These are phyloP conservation scores for Epinephelus awoara DNA, from an alignment of 2,797 vertebrate genomes.

Conservation along the genomic window DNA sequence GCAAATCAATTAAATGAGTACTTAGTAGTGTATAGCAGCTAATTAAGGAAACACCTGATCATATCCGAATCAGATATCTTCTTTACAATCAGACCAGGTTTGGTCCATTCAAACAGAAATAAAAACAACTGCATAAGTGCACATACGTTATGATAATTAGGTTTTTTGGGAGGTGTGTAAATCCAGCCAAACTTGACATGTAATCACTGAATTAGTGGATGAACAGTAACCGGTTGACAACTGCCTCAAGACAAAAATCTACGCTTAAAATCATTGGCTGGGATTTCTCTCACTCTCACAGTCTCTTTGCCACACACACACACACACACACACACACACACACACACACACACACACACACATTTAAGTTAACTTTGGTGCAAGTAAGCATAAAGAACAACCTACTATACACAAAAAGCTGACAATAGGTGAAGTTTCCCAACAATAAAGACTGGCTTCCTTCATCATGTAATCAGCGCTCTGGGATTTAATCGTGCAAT, in stretches of 20 bases:
- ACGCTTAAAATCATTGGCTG: slow-evolving; percentile 11
- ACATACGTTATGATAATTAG: neutral
- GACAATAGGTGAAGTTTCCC: slow-evolving; percentile 22
- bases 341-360: neutral
- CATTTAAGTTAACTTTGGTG: slow-evolving; percentile 30
- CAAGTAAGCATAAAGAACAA: slow-evolving; percentile 44
- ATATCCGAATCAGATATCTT: neutral
- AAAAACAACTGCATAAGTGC: neutral
- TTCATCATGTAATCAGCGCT: slow-evolving; percentile 32
- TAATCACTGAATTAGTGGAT: slow-evolving; percentile 12
- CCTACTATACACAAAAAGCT: slow-evolving; percentile 24
- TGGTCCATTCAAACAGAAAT: neutral
- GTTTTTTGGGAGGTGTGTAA: slow-evolving; percentile 13
- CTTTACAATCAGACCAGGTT: neutral
- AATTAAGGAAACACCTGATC: neutral
- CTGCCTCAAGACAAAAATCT: slow-evolving; percentile 30
- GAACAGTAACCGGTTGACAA: slow-evolving; percentile 30
- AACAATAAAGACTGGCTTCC: slow-evolving; percentile 33
- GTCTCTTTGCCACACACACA: neutral
- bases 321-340: neutral
- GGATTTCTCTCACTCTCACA: neutral
- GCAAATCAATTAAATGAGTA: neutral
- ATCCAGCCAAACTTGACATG: slow-evolving; percentile 44
- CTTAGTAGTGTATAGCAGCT: neutral
- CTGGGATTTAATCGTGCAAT: slow-evolving; percentile 10